Evolutionary conservation across 1,140 invertebrate genomes (phyloP).

Genomic region (Copidosoma floridanum): DNA sequence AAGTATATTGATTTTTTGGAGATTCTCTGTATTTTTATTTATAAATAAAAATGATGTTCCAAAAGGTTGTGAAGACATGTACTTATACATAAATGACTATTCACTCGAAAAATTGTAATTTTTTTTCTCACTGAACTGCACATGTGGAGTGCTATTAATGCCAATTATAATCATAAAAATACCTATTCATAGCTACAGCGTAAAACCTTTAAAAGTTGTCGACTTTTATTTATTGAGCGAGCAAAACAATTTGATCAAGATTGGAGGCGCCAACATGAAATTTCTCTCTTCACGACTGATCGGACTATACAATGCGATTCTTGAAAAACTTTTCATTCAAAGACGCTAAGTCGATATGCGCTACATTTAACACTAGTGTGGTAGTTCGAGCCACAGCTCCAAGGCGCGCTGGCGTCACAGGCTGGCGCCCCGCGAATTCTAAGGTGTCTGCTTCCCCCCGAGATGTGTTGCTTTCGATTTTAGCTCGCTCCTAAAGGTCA

Average conservation of each 20-base stretch:
- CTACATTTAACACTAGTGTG: too few species aligned
- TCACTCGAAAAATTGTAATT: not conserved
- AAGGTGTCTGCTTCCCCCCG: not conserved
- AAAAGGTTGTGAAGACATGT: not conserved
- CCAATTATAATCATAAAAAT: too few species aligned
- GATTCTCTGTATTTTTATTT: conserved; percentile 1
- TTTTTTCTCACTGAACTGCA: not conserved
- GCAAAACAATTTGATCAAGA: conserved; percentile 14
- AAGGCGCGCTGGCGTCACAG: not conserved
- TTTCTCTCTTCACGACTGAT: conserved; percentile 15
- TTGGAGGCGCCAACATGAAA: conserved; percentile 2
- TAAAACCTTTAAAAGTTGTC: too few species aligned
- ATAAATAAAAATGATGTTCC: not conserved
- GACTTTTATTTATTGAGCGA: too few species aligned
- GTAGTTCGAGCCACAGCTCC: not conserved
- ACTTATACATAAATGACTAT: not conserved
- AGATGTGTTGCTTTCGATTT: too few species aligned
- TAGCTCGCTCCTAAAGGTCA: too few species aligned
- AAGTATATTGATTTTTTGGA: conserved; percentile 18
- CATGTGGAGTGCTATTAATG: too few species aligned
- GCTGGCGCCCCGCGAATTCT: conserved; percentile 1
- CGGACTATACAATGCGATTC: too few species aligned
- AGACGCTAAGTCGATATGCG: too few species aligned
- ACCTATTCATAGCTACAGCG: too few species aligned
- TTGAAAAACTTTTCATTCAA: conserved; percentile 18